phyloP scores from a whole-genome alignment of 2,113 vertebrate genomes.

The Benitochromis conjunctus region DNA sequence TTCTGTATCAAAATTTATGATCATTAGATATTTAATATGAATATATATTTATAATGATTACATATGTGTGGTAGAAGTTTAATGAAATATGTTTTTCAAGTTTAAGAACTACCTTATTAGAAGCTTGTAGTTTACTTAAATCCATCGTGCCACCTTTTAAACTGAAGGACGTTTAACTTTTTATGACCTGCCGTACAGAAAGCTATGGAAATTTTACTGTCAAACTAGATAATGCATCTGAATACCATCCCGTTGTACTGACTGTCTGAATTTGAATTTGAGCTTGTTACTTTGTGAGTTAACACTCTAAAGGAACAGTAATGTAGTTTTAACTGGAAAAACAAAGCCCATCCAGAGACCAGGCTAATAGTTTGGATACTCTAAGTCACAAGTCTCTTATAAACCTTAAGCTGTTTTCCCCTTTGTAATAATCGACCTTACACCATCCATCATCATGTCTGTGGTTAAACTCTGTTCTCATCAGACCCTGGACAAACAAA shows the following conservation, averaged over 20 bases:
- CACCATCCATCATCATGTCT: conserved; percentile 38
- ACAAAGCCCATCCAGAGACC: not conserved
- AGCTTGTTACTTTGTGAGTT: not conserved
- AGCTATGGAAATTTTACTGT: conserved; percentile 9
- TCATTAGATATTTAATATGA: not conserved
- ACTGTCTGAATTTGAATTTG: not conserved
- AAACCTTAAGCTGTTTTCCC: conserved; percentile 52
- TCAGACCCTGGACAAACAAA: conserved; percentile 5
- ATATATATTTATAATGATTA: not conserved
- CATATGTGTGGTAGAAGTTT: not conserved
- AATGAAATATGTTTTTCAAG: not conserved
- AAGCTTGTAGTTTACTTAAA: not conserved
- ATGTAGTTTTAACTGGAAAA: not conserved
- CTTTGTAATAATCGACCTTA: conserved; percentile 35
- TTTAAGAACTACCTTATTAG: not conserved
- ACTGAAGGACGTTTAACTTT: not conserved
- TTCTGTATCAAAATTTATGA: not conserved
- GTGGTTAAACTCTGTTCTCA: conserved; percentile 22
- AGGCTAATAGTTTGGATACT: conserved; percentile 29
- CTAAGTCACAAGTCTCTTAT: conserved; percentile 62
- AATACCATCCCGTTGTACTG: not conserved
- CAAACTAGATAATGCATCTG: conserved; percentile 1
- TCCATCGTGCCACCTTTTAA: not conserved
- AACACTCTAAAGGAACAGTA: not conserved
- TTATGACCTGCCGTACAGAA: not conserved